Conservation (phyloP, 53 echinoderm and acorn worm genomes). For the Patiria pectinifera region DNA sequence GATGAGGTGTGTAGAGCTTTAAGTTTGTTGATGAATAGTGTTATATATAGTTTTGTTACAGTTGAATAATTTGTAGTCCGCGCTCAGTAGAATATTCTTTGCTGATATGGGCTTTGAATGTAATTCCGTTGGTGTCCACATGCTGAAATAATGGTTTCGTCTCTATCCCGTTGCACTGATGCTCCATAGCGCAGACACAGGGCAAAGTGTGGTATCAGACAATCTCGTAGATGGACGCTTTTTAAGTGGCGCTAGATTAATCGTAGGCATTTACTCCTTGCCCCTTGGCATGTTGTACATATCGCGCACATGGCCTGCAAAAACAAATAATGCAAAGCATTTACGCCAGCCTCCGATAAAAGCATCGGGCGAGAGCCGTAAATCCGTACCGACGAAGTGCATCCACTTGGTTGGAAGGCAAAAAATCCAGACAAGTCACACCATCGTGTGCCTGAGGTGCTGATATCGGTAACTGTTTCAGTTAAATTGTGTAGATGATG, state of each 20-base stretch:
- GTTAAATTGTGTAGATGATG: background rate
- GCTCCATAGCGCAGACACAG: background rate
- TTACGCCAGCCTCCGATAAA: background rate
- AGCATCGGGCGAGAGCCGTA: background rate
- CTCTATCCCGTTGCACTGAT: background rate
- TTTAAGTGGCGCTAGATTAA: slow-evolving; percentile 8
- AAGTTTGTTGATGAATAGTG: too few species aligned
- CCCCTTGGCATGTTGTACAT: background rate
- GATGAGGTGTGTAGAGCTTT: too few species aligned
- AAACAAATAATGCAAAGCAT: background rate
- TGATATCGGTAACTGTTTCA: background rate
- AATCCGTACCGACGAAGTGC: background rate
- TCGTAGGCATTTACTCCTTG: background rate
- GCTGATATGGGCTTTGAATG: too few species aligned
- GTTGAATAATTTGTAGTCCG: too few species aligned
- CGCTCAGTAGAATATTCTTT: too few species aligned
- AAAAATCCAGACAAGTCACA: background rate
- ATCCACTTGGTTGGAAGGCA: background rate
- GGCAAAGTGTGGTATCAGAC: background rate
- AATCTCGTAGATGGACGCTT: slow-evolving; percentile 31
- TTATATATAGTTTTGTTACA: too few species aligned
- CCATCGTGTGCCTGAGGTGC: background rate
- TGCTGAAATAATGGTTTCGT: background rate
- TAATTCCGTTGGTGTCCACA: background rate
- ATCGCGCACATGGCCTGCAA: background rate